Evolutionary conservation across 2,797 vertebrate genomes (phyloP).

Genomic region (Florisuga fusca): DNA sequence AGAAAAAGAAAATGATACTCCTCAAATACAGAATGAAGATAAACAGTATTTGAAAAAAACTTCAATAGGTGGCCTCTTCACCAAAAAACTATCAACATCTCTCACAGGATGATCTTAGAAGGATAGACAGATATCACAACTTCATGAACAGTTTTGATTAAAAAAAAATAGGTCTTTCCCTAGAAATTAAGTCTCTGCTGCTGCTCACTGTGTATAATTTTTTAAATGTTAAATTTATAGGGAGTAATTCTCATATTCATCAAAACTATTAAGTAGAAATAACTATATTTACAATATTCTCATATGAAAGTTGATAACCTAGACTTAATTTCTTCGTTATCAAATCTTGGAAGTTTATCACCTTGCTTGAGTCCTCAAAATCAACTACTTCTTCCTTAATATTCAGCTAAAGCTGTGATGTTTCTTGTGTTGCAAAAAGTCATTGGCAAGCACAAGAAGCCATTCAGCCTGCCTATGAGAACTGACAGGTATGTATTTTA

Average conservation of each 20-base stretch:
- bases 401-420: neutral
- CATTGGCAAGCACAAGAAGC: neutral
- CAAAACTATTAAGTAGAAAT: neutral
- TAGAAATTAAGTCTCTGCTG: neutral
- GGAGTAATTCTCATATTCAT: neutral
- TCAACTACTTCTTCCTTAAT: neutral
- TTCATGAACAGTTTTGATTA: neutral
- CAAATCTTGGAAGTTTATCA: neutral
- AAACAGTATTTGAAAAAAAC: neutral
- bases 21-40: neutral
- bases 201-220: neutral
- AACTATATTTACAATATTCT: neutral
- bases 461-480: neutral
- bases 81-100: too few species aligned
- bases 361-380: neutral
- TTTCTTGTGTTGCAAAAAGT: neutral
- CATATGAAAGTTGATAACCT: neutral
- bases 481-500: neutral
- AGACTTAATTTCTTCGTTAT: neutral
- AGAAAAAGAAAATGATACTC: neutral
- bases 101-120: neutral
- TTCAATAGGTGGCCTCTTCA: too few species aligned
- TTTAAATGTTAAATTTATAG: neutral
- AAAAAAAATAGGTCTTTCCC: neutral
- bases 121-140: neutral